Conservation (phyloP, 2,888 invertebrate genomes). For the Drosophila paracracens region DNA sequence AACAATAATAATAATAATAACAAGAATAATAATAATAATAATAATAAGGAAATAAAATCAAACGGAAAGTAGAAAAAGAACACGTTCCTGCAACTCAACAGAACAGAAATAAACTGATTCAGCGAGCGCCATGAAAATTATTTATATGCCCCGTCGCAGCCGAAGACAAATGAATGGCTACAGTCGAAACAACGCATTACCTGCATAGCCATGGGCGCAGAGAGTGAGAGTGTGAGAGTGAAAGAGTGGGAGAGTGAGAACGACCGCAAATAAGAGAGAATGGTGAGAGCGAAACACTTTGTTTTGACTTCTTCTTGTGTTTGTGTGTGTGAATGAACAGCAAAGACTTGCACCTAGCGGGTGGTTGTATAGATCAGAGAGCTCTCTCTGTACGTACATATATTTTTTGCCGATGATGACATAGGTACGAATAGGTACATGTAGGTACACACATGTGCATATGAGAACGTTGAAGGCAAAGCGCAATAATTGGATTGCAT, state of each 20-base stretch:
- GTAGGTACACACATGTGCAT: not conserved
- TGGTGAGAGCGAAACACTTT: conserved; percentile 16
- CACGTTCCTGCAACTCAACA: conserved; percentile 85
- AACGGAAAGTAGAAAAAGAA: conserved; percentile 85
- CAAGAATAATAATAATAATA: conserved; percentile 80
- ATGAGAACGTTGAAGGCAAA: conserved; percentile 26
- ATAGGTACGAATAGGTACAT: not conserved
- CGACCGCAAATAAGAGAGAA: not conserved
- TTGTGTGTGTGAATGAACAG: conserved; percentile 6
- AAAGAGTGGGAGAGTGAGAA: not conserved
- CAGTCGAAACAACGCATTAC: conserved; percentile 19
- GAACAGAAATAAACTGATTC: conserved; percentile 85
- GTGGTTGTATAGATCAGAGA: conserved; percentile 47
- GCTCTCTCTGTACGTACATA: not conserved
- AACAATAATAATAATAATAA: conserved; percentile 70
- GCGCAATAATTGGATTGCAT: conserved; percentile 49
- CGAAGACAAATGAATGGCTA: conserved; percentile 28
- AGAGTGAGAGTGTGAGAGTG: not conserved
- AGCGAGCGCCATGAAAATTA: conserved; percentile 70
- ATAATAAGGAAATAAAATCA: conserved; percentile 84
- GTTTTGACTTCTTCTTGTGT: conserved; percentile 4
- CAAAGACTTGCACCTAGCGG: conserved; percentile 29
- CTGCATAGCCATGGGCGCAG: conserved; percentile 13
- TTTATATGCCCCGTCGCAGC: conserved; percentile 67
- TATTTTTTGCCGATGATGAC: conserved; percentile 1